Conservation (phyloP, 1,140 invertebrate species). For the Papilio xuthus region DNA sequence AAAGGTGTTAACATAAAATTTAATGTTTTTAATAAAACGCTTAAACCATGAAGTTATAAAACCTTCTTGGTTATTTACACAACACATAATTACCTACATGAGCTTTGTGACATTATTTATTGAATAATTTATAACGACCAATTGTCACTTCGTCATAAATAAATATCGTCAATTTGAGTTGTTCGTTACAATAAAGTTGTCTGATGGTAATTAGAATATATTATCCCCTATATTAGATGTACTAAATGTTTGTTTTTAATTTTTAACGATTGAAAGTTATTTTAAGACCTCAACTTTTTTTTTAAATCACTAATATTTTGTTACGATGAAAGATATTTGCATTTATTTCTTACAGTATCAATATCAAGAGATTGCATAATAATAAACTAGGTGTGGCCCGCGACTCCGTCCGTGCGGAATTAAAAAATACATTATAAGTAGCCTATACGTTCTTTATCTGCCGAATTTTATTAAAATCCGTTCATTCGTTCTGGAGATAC, state of each 20-base stretch:
- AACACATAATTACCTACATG: slow-evolving; percentile 16
- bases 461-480: too few relatives aligned
- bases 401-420: too few relatives aligned
- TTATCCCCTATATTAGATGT: neutral
- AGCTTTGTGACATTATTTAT: slow-evolving; percentile 6
- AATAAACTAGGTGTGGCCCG: too few relatives aligned
- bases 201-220: neutral
- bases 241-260: neutral
- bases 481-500: too few relatives aligned
- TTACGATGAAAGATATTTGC: too few relatives aligned
- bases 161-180: neutral
- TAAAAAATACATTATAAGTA: too few relatives aligned
- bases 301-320: too few relatives aligned
- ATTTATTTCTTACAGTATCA: too few relatives aligned
- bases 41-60: slow-evolving; percentile 24
- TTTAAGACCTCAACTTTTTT: neutral
- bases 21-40: slow-evolving; percentile 22
- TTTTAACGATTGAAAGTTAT: neutral
- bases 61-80: slow-evolving; percentile 9
- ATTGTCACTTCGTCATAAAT: neutral
- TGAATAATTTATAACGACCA: slow-evolving; percentile 26
- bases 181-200: neutral
- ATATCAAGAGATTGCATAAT: too few relatives aligned
- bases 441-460: too few relatives aligned
- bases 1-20: slow-evolving; percentile 24